A percentile compares a stretch with the other conserved stretches of the same genome.
phyloP scores from a whole-genome alignment of 1,140 invertebrate species.

The Eupristina koningsbergeri region DNA sequence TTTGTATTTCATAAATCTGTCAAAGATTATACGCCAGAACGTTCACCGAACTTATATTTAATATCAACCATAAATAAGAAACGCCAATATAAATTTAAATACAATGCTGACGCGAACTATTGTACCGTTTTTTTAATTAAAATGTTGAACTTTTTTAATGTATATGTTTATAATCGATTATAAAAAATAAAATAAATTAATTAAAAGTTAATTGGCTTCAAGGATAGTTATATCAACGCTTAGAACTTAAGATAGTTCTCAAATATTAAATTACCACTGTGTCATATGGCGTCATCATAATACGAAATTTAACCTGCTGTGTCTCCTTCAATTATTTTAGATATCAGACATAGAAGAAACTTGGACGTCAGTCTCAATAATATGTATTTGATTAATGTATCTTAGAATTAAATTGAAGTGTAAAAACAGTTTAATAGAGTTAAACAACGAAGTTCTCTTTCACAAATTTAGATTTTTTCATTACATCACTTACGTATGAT shows the following conservation, averaged over 20 bases:
- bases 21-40: background rate
- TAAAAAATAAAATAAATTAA: background rate
- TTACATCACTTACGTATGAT: too few relatives aligned
- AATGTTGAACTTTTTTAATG: background rate
- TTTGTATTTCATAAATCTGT: background rate
- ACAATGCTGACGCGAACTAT: too few relatives aligned
- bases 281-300: constrained; percentile 14
- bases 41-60: background rate
- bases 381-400: background rate
- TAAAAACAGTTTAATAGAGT: background rate
- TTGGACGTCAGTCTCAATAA: background rate
- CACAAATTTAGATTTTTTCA: too few relatives aligned
- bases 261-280: constrained; percentile 34
- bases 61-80: background rate
- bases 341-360: background rate
- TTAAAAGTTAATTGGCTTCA: background rate
- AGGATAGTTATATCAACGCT: constrained; percentile 14
- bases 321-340: constrained; percentile 14
- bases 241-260: constrained; percentile 14
- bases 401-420: background rate
- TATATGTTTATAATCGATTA: background rate
- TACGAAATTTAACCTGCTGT: constrained; percentile 13
- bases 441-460: too few relatives aligned
- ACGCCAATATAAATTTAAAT: too few relatives aligned
- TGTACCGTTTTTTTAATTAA: too few relatives aligned